phyloP scores from a whole-genome alignment of 2,888 invertebrate species.

The Scaptomyza caliginosa region DNA sequence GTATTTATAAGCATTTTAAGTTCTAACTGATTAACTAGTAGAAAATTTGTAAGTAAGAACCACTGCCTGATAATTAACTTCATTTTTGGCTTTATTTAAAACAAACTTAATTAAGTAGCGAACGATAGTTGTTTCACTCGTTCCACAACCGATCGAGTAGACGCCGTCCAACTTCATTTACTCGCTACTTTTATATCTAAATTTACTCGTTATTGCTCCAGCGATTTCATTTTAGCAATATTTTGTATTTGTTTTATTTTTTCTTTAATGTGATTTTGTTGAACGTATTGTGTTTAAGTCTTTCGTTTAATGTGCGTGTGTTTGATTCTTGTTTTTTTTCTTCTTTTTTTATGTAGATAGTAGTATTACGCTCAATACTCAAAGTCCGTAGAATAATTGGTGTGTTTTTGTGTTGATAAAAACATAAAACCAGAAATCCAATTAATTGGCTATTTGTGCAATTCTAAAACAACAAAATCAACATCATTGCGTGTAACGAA shows the following conservation, averaged over 20 bases:
- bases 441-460: slow-evolving; percentile 77
- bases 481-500: slow-evolving; percentile 29
- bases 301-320: slow-evolving; percentile 25
- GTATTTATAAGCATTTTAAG: slow-evolving; percentile 21
- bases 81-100: background rate
- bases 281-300: slow-evolving; percentile 63
- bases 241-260: slow-evolving; percentile 15
- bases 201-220: slow-evolving; percentile 8
- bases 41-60: slow-evolving; percentile 3
- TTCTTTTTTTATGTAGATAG: slow-evolving; percentile 39
- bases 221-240: slow-evolving; percentile 14
- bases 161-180: slow-evolving; percentile 23
- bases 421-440: slow-evolving; percentile 53
- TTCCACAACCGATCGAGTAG: background rate
- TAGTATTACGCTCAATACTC: slow-evolving; percentile 70
- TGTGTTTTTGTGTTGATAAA: slow-evolving; percentile 45
- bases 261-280: slow-evolving; percentile 71
- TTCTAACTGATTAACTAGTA: slow-evolving; percentile 36
- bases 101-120: background rate
- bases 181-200: slow-evolving; percentile 12
- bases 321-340: slow-evolving; percentile 31
- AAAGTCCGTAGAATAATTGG: slow-evolving; percentile 68
- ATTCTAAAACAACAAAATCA: slow-evolving; percentile 61
- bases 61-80: slow-evolving; percentile 19
- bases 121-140: slow-evolving; percentile 6